A percentile compares a stretch with the other conserved stretches of the same genome.
These are phyloP conservation scores for Bettongia penicillata DNA, from an alignment of 2,113 vertebrate species.

Conservation along the genomic window DNA sequence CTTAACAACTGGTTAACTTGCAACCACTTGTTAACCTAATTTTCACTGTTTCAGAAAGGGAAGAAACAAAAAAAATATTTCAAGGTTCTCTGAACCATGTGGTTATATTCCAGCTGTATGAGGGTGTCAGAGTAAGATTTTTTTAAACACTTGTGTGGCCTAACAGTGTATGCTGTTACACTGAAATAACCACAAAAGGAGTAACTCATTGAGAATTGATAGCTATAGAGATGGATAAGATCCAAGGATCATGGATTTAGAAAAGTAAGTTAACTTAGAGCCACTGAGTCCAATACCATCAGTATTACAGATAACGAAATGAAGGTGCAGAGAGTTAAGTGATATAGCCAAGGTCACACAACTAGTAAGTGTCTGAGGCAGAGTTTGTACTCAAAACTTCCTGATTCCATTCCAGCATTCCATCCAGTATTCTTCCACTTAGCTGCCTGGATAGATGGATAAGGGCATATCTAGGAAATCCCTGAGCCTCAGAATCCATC, in stretches of 20 bases:
- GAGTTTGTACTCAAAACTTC: not conserved
- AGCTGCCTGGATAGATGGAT: not conserved
- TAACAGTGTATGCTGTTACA: not conserved
- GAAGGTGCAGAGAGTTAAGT: not conserved
- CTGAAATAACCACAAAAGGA: constrained; percentile 17
- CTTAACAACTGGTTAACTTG: not conserved
- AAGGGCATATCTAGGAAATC: not conserved
- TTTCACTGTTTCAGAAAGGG: not conserved
- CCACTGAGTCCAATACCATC: not conserved
- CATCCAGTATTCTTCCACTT: not conserved
- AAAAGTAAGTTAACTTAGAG: not conserved
- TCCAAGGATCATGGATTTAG: not conserved
- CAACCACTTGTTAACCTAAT: not conserved
- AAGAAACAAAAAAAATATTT: not conserved
- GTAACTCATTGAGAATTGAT: not conserved
- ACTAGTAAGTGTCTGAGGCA: not conserved
- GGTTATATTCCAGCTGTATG: not conserved
- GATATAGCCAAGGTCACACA: not conserved
- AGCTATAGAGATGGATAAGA: not conserved
- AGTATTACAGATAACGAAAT: not conserved
- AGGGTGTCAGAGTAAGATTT: not conserved
- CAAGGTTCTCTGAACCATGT: not conserved
- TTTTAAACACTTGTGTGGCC: not conserved
- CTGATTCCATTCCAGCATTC: not conserved
- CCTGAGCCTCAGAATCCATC: constrained; percentile 12